Evolutionary conservation across 2,888 invertebrate genomes (phyloP), one percentile per base, ranked within the genome.

Genomic region (Creontiades dilutus): DNA sequence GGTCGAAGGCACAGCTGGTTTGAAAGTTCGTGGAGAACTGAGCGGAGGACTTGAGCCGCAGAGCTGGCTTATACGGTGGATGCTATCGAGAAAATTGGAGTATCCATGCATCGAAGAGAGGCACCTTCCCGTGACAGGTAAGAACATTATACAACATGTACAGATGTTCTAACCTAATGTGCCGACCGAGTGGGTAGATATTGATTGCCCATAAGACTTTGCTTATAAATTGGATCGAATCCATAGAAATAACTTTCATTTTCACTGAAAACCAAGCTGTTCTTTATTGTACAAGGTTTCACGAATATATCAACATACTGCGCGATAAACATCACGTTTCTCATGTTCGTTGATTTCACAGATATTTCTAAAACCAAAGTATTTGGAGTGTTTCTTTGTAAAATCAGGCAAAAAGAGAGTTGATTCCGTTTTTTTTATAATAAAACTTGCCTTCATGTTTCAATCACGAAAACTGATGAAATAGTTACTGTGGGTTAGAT

Each of bases 1-100:
- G 78, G 0, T 13, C 37, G 19, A 16, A 28, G 46, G 19, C 46
- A n/a, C 46, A 4, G 48, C 9, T 47, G 86, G 86, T 0, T 86
- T 47, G 86, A 23, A 75, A 86, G 86, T 86, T 86, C 86, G 86
- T 75, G 16, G 86, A 0, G 86, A 86, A 86, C 85, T 85, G 68
- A 61, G 19, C n/a, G 46, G 23, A 13, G 28, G 55, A 68, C 68
- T 47, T 80, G 78, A 23, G 13, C 19, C 68, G 68, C 68, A 19
- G 23, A 23, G 61, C 68, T 68, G 5, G 9, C 68, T 68, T 23
- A 7, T 4, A 5, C 11, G 68, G 13, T 68, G 68, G 68, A 68
- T 68, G 23, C 19, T 68, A 27, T 19, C 19, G 5, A 16, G 37
- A 37, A 37, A 4, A 37, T 37, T 3, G 52, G 23, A 68, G 68